Evolutionary conservation across 2,797 vertebrate genomes (phyloP).

Genomic region (Gymnoscopelus microlampas): DNA sequence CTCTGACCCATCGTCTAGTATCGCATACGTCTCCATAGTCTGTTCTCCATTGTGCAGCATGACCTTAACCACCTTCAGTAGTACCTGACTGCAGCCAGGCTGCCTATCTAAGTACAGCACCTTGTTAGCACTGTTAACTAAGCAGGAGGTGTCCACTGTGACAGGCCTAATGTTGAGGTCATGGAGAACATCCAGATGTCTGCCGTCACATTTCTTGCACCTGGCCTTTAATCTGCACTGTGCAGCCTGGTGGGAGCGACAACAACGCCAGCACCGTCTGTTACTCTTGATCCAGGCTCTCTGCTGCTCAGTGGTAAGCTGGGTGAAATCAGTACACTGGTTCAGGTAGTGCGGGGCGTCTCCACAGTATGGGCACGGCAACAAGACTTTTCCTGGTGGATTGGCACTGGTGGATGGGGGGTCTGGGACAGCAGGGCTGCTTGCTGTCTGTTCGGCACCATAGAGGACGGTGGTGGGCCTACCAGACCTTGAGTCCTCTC

Average conservation of each 20-base stretch:
- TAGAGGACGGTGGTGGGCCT: no score
- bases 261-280: conserved; percentile 17
- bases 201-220: conserved; percentile 2
- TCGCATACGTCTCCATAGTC: background rate
- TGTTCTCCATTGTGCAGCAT: background rate
- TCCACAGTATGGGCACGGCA: no score
- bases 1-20: no score
- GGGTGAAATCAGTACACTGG: conserved; percentile 8
- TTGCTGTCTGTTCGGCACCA: no score
- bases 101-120: background rate
- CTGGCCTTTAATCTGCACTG: conserved; percentile 19
- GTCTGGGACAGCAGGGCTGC: no score
- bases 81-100: background rate
- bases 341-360: conserved; percentile 15
- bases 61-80: background rate
- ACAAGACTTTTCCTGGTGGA: no score
- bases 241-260: background rate
- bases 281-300: no score
- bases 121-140: no score
- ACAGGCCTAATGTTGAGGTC: conserved; percentile 11
- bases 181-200: conserved; percentile 2
- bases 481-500: no score
- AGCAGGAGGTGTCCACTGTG: no score
- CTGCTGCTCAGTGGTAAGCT: conserved; percentile 4
- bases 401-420: no score